Evolutionary conservation across 2,113 vertebrate species (phyloP), one percentile per base, ranked within the genome.

Genomic region (Nothobranchius kuhntae): DNA sequence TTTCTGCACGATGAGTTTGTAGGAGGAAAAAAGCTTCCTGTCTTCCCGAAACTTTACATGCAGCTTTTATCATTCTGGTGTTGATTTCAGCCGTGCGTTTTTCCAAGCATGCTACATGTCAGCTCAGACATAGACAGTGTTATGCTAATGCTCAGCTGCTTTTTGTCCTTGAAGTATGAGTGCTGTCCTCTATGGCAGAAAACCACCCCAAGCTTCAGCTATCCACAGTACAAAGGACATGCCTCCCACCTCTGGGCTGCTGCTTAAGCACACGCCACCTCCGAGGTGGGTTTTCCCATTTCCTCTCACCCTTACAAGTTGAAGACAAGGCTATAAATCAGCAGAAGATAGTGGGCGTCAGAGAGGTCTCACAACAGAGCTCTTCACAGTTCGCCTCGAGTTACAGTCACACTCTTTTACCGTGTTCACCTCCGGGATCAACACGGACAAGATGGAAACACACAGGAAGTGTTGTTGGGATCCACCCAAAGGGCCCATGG

Each of bases 351-450:
- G 61, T 65, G 36, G 65, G 50, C 68, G 70, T 66, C 71, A 70
- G 44, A 17, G 54, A 74, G 65, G 53, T 63, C 62, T 80, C 72
- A 54, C 61, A 59, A 58, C 75, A 52, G 30, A 65, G 70, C 78
- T 75, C 58, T 50, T 62, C 65, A 48, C 65, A 47, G 69, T 61
- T 46, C 11, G 1, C 44, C 65, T n/a, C 80, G 80, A 86, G 48
- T 81, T 80, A 83, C 47, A 70, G 70, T 75, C 72, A 54, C 58
- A 40, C n/a, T 61, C 44, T 52, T 75, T 66, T 15, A 74, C 69
- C 69, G 53, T 79, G 67, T 70, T 84, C 77, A 79, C 77, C 73
- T 81, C 59, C 7, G 38, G 26, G 69, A 86, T 82, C 56, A 75
- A 68, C 65, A 35, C 45, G 61, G 83, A 86, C 86, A 72, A 75